These are phyloP conservation scores for Sciaenops ocellatus DNA, from an alignment of 2,797 vertebrate species.

Conservation along the genomic window DNA sequence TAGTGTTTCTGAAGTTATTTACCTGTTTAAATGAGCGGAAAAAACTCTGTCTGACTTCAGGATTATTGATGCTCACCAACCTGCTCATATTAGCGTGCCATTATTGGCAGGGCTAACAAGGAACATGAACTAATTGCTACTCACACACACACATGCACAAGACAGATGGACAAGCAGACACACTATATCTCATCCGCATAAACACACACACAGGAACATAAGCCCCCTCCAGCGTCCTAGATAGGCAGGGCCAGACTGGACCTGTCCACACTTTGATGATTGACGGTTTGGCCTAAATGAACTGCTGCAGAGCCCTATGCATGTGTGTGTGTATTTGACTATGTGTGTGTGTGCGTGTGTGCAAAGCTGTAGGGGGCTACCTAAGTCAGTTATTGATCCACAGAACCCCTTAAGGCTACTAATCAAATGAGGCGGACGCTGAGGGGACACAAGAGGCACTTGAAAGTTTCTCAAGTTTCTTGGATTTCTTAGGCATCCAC, in stretches of 20 bases:
- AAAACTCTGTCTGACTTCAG: constrained; percentile 10
- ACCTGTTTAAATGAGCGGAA: constrained; percentile 19
- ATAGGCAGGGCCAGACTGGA: constrained; percentile 63
- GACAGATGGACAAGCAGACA: constrained; percentile 71
- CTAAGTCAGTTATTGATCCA: constrained; percentile 78
- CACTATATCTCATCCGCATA: constrained; percentile 60
- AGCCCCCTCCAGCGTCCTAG: constrained; percentile 48
- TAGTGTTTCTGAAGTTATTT: constrained; percentile 15
- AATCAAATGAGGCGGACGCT: constrained; percentile 79
- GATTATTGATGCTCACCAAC: constrained; percentile 45
- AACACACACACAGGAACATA: constrained; percentile 30
- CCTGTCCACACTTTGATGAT: constrained; percentile 65
- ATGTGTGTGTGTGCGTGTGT: constrained; percentile 33
- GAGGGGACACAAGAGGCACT: constrained; percentile 70
- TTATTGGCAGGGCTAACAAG: constrained; percentile 44
- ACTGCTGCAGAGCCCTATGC: constrained; percentile 53
- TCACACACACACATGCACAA: constrained; percentile 29
- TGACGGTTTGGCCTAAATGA: constrained; percentile 72
- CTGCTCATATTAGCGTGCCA: constrained; percentile 24
- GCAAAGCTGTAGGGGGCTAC: constrained; percentile 46
- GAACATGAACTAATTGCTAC: constrained; percentile 61
- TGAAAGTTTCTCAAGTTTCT: constrained; percentile 82
- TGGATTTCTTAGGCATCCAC: constrained; percentile 23
- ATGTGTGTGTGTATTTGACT: constrained; percentile 26
- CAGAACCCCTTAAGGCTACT: constrained; percentile 72